Conservation (phyloP, 1,140 invertebrate genomes). For the Holotrichia oblita region DNA sequence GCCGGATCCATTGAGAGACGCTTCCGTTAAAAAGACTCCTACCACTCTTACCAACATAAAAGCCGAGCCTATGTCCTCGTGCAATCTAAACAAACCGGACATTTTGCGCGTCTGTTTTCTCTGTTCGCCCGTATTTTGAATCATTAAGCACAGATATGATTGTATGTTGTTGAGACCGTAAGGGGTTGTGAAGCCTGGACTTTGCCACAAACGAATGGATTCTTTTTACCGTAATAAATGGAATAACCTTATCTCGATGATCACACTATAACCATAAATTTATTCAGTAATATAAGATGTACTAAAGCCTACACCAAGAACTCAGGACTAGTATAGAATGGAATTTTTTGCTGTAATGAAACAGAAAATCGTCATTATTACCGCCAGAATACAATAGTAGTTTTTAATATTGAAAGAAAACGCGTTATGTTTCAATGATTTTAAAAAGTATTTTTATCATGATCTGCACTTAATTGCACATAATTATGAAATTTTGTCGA, state of each 20-base stretch:
- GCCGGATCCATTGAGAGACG: not conserved
- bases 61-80: not conserved
- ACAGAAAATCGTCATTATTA: no score
- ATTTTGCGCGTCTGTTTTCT: conserved; percentile 1
- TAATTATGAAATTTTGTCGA: no score
- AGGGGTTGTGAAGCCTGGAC: not conserved
- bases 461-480: no score
- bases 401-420: no score
- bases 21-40: conserved; percentile 13
- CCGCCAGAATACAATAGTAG: no score
- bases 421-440: no score
- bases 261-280: conserved; percentile 1
- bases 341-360: no score
- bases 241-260: not conserved
- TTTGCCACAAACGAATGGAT: conserved; percentile 18
- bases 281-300: not conserved
- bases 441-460: no score
- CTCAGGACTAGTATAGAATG: no score
- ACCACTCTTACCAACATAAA: not conserved
- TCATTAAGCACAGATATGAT: conserved; percentile 35
- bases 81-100: conserved; percentile 7
- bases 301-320: no score
- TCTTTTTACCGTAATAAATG: conserved; percentile 25
- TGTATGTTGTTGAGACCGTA: not conserved
- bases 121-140: conserved; percentile 31